A percentile compares a stretch with the other conserved stretches of the same genome.
Conservation (phyloP, 2,113 vertebrate genomes). For the Oxyruncus cristatus region DNA sequence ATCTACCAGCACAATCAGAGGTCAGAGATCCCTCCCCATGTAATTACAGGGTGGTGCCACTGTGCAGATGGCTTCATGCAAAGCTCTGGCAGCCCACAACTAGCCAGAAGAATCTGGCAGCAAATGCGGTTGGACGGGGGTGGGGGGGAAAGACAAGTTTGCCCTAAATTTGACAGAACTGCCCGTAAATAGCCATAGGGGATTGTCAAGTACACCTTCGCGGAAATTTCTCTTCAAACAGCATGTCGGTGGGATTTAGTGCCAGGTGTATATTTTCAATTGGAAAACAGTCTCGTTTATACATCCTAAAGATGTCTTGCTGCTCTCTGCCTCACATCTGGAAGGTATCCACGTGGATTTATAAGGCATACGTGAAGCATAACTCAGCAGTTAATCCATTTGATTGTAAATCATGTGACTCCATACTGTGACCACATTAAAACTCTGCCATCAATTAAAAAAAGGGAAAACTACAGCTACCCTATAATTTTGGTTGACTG, state of each 20-base stretch:
- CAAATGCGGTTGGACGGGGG: conserved; percentile 21
- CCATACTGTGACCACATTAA: conserved; percentile 55
- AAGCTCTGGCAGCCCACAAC: conserved; percentile 40
- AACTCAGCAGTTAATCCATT: conserved; percentile 15
- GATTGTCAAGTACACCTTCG: conserved; percentile 24
- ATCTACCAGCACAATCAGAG: conserved; percentile 56
- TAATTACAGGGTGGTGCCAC: conserved; percentile 87
- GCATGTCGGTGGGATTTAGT: not conserved
- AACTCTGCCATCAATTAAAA: conserved; percentile 31
- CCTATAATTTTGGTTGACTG: conserved; percentile 44
- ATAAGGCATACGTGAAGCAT: conserved; percentile 16
- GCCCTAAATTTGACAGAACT: conserved; percentile 50
- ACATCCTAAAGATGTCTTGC: conserved; percentile 6
- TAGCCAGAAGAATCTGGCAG: conserved; percentile 54
- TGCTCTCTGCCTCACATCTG: conserved; percentile 43
- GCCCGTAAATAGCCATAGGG: conserved; percentile 55
- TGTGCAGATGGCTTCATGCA: conserved; percentile 75
- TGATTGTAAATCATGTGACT: conserved; percentile 48
- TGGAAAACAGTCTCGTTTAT: not conserved
- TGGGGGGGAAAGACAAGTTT: not conserved
- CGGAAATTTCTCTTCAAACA: conserved; percentile 35
- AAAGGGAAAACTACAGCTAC: conserved; percentile 13
- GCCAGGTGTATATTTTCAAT: not conserved
- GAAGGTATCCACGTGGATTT: conserved; percentile 55
- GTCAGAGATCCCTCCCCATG: conserved; percentile 67